Base-by-base conservation (phyloP, 2,113 vertebrate genomes). In the Notiomystis cincta region DNA sequence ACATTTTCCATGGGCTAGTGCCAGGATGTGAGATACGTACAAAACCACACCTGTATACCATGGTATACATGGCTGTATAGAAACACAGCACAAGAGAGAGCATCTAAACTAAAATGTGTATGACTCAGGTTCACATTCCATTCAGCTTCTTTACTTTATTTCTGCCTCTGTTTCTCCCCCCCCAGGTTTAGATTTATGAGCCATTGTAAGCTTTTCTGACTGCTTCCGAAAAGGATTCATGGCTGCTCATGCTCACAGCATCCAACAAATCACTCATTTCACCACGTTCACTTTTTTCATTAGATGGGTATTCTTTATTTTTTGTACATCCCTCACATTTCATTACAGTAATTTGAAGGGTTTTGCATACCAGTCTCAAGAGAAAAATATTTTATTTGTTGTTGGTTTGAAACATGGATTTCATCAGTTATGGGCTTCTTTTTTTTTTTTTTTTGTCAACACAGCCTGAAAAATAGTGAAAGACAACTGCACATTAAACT, bases 151-250 rank as follows among this genome's bases (percentile, higher is more conserved):
- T 92, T 50, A 14, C 21, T 67, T 60, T 50, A 50, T 73, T 96
- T 54, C 30, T 93, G 33, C 65, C 50, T 90, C 19, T 80, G 11
- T 15, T 83, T 53, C 48, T 79, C 25, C 3, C 6, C 5, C 61
- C 27, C 4, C 44, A 84, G 47, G 33, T 62, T 93, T 54, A 96
- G 94, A 96, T 98, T 97, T 97, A 96, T 97, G 90, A 96, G 72
- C 33, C 14, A 57, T 30, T 79, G 30, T 82, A 86, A 78, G 72
- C 71, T 90, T 95, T 97, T 86, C 94, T 97, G 89, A 93, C 77
- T 96, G 70, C 80, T 93, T 27, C 82, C 94, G 90, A 86, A 96
- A 87, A 97, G 90, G 83, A 87, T 93, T 96, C 85, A 77, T 94
- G 92, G 93, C 71, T 47, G 24, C 48, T 61, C 31, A 40, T 97